A percentile compares a stretch with the other conserved stretches of the same genome.
Conservation (phyloP, 2,888 invertebrate species). For the Sycophila texana region DNA sequence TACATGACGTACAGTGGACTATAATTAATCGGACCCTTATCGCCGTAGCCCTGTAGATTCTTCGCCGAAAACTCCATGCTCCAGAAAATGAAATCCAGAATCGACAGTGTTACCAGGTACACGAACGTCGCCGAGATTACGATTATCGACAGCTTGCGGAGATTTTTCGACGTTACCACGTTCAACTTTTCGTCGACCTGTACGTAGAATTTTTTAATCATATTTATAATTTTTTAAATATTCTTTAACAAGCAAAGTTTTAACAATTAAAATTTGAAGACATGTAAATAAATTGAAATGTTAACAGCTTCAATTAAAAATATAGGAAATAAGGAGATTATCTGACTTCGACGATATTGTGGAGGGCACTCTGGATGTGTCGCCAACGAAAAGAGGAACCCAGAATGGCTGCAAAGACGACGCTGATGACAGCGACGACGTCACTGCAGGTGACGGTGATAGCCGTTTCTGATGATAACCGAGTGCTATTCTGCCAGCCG, state of each 20-base stretch:
- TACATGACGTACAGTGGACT: slow-evolving; percentile 80
- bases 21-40: slow-evolving; percentile 77
- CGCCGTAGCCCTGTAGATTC: slow-evolving; percentile 34
- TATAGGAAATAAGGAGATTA: not conserved
- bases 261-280: not conserved
- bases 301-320: too few species aligned
- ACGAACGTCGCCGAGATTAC: slow-evolving; percentile 59
- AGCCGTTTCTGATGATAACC: slow-evolving; percentile 78
- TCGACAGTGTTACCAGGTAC: slow-evolving; percentile 63
- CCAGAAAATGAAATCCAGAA: slow-evolving; percentile 66
- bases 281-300: not conserved
- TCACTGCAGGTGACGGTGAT: slow-evolving; percentile 79
- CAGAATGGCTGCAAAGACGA: slow-evolving; percentile 77
- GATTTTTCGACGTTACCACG: slow-evolving; percentile 62
- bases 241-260: not conserved
- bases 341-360: slow-evolving; percentile 73
- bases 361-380: slow-evolving; percentile 77
- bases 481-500: slow-evolving; percentile 77
- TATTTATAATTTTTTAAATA: not conserved
- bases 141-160: slow-evolving; percentile 64
- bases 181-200: slow-evolving; percentile 69
- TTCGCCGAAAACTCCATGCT: slow-evolving; percentile 12
- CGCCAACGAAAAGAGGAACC: slow-evolving; percentile 78
- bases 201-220: too few species aligned
- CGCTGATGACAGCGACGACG: slow-evolving; percentile 77